phyloP scores from a whole-genome alignment of 2,888 invertebrate genomes.

The Nebria brevicollis region DNA sequence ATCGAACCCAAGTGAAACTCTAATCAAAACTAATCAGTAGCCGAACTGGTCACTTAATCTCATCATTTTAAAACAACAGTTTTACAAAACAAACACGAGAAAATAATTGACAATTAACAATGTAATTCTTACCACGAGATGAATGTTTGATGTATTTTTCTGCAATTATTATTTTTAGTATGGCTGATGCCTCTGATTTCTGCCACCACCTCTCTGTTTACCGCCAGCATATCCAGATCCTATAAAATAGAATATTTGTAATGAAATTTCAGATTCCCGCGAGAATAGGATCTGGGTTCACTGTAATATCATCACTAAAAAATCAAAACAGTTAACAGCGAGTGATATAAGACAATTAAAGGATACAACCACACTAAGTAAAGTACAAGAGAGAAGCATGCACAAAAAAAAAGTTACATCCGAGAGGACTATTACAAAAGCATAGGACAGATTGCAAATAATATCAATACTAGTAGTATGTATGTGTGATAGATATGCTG shows the following conservation, averaged over 20 bases:
- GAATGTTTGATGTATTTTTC: constrained; percentile 36
- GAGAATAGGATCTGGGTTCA: not conserved
- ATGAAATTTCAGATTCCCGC: constrained; percentile 30
- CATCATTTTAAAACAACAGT: constrained; percentile 47
- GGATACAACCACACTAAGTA: constrained; percentile 18
- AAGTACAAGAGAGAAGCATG: constrained; percentile 17
- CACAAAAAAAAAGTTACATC: constrained; percentile 43
- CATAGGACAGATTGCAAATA: constrained; percentile 27
- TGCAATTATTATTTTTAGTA: constrained; percentile 68
- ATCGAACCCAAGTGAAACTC: constrained; percentile 37
- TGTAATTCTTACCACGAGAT: constrained; percentile 46
- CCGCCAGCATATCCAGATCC: constrained; percentile 80
- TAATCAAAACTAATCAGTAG: constrained; percentile 51
- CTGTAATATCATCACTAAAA: constrained; percentile 23
- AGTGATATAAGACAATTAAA: constrained; percentile 17
- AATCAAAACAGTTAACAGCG: constrained; percentile 39
- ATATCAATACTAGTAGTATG: constrained; percentile 9
- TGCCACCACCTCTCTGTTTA: constrained; percentile 81
- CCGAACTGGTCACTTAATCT: constrained; percentile 52
- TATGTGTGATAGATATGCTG: not conserved
- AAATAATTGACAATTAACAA: constrained; percentile 48
- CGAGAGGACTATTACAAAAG: constrained; percentile 14
- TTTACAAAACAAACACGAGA: constrained; percentile 2
- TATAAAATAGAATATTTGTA: constrained; percentile 42
- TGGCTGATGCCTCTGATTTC: constrained; percentile 89